phyloP scores from a whole-genome alignment of 2,113 vertebrate species.

The Calypte anna region DNA sequence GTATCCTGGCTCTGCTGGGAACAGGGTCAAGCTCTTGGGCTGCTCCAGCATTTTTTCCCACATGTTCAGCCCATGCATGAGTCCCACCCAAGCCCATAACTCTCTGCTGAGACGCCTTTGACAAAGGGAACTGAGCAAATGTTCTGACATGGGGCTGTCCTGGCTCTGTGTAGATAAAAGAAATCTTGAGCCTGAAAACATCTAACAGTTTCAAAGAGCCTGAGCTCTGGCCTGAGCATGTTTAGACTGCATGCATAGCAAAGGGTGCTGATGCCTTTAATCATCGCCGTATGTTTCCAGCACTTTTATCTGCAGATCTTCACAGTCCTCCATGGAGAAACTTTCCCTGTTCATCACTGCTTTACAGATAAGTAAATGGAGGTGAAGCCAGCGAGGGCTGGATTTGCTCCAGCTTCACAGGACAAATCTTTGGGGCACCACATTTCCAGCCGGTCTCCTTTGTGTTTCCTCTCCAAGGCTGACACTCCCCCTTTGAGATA shows the following conservation, averaged over 20 bases:
- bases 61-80: background rate
- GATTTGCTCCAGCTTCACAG: background rate
- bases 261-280: background rate
- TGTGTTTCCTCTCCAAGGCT: background rate
- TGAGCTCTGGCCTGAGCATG: accelerated
- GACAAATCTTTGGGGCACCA: accelerated
- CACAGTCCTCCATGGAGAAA: background rate
- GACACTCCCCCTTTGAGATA: accelerated
- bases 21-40: background rate
- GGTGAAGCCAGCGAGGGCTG: background rate
- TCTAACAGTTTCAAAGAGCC: conserved; percentile 52
- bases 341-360: background rate
- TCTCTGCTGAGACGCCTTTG: background rate
- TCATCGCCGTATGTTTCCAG: accelerated
- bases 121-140: background rate
- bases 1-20: background rate
- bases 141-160: accelerated
- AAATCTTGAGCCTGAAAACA: conserved; percentile 49
- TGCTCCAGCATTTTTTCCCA: conserved; percentile 24
- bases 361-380: background rate
- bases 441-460: accelerated
- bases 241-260: conserved; percentile 8
- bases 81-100: accelerated
- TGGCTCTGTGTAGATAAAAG: background rate
- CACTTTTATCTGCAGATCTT: background rate